Conservation (phyloP, 2,888 invertebrate species). For the Leptodirus hochenwartii region DNA sequence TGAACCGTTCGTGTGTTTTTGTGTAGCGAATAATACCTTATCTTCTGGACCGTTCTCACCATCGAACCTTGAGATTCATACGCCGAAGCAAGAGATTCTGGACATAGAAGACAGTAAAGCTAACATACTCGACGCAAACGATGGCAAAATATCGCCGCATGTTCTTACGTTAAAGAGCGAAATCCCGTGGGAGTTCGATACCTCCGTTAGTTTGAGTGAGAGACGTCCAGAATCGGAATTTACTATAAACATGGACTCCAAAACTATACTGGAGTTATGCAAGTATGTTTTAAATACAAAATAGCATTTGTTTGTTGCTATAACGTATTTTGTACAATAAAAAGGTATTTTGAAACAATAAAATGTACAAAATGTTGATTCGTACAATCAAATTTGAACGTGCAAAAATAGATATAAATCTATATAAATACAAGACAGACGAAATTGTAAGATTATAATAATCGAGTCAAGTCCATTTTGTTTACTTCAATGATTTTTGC, state of each 20-base stretch:
- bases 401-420: no score
- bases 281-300: conserved; percentile 42
- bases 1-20: no score
- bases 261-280: conserved; percentile 50
- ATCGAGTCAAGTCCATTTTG: no score
- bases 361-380: no score
- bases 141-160: conserved; percentile 26
- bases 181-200: conserved; percentile 30
- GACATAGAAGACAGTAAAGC: conserved; percentile 20
- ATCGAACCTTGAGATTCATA: conserved; percentile 21
- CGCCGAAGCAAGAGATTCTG: conserved; percentile 18
- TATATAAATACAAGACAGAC: no score
- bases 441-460: no score
- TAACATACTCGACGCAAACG: no score
- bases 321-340: no score
- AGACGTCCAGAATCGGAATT: conserved; percentile 46
- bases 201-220: conserved; percentile 25
- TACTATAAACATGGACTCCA: conserved; percentile 60
- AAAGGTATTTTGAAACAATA: no score
- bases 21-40: conserved; percentile 19
- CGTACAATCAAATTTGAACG: no score
- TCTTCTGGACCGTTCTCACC: conserved; percentile 38
- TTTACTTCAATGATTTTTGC: no score
- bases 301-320: no score
- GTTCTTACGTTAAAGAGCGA: conserved; percentile 31